Conservation (phyloP, 2,113 vertebrate genomes). For the Dipodomys spectabilis region DNA sequence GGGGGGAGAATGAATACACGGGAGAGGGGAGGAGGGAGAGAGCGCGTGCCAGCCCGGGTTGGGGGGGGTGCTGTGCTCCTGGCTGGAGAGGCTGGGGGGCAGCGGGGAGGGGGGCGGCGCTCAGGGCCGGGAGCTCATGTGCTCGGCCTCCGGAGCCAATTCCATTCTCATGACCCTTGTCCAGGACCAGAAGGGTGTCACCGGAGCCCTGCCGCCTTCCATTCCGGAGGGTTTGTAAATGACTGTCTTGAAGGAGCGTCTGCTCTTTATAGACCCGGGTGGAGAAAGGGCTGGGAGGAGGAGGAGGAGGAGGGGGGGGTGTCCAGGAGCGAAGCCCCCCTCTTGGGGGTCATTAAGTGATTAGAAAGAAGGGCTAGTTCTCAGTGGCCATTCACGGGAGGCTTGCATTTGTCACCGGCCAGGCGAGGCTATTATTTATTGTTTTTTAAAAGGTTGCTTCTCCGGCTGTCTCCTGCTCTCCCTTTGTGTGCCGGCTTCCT, state of each 20-base stretch:
- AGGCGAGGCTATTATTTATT: constrained; percentile 69
- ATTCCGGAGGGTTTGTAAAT: constrained; percentile 58
- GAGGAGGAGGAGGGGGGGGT: background rate
- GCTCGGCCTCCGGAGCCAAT: constrained; percentile 78
- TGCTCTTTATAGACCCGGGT: constrained; percentile 63
- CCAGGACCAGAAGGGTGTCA: constrained; percentile 77
- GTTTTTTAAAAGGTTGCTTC: constrained; percentile 71
- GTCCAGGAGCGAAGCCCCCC: background rate
- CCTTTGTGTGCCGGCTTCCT: constrained; percentile 66
- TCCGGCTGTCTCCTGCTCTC: constrained; percentile 33
- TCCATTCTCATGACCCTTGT: constrained; percentile 78
- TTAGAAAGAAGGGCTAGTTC: constrained; percentile 74
- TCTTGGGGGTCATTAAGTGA: constrained; percentile 82
- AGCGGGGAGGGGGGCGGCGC: constrained; percentile 60
- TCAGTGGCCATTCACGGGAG: constrained; percentile 63
- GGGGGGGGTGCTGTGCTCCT: constrained; percentile 1
- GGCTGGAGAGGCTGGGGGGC: constrained; percentile 57
- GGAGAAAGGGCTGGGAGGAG: background rate
- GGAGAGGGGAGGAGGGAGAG: constrained; percentile 17
- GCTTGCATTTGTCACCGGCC: constrained; percentile 62
- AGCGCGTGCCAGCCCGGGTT: constrained; percentile 57
- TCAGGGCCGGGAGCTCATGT: constrained; percentile 75
- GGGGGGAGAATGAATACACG: constrained; percentile 56
- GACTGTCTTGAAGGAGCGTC: constrained; percentile 67
- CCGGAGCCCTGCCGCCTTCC: constrained; percentile 65